Conservation (phyloP, 2,113 vertebrate species). For the Thinocorus orbignyianus region DNA sequence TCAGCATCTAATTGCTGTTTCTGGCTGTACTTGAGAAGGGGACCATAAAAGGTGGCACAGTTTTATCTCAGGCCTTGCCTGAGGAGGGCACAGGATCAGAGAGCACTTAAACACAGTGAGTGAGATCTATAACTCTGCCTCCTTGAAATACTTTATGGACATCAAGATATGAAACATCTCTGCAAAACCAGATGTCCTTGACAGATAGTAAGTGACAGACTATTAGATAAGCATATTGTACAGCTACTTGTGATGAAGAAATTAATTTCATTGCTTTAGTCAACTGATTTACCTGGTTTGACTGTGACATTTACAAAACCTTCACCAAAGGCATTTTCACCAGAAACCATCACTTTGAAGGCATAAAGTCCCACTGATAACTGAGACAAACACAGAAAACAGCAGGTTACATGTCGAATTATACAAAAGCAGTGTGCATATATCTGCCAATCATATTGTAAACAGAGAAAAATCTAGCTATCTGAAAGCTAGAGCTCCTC, state of each 20-base stretch:
- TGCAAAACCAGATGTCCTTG: background rate
- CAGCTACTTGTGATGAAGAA: background rate
- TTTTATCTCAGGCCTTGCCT: background rate
- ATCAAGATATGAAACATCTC: background rate
- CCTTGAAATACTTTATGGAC: background rate
- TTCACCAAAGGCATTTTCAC: conserved; percentile 78
- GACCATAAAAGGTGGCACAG: background rate
- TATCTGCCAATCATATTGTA: background rate
- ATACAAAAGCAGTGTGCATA: background rate
- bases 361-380: conserved; percentile 75
- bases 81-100: background rate
- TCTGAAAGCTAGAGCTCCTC: background rate
- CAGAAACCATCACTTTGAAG: conserved; percentile 78
- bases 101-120: background rate
- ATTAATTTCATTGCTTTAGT: background rate
- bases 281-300: conserved; percentile 72
- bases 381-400: conserved; percentile 59
- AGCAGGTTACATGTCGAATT: background rate
- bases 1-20: background rate
- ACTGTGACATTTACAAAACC: conserved; percentile 80
- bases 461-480: background rate
- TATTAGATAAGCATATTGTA: background rate
- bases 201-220: background rate
- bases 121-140: background rate
- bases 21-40: background rate